Percentiles rank a stretch among this genome's conserved stretches.
Conservation (phyloP, 2,113 vertebrate genomes). For the Puffinus mauretanicus region DNA sequence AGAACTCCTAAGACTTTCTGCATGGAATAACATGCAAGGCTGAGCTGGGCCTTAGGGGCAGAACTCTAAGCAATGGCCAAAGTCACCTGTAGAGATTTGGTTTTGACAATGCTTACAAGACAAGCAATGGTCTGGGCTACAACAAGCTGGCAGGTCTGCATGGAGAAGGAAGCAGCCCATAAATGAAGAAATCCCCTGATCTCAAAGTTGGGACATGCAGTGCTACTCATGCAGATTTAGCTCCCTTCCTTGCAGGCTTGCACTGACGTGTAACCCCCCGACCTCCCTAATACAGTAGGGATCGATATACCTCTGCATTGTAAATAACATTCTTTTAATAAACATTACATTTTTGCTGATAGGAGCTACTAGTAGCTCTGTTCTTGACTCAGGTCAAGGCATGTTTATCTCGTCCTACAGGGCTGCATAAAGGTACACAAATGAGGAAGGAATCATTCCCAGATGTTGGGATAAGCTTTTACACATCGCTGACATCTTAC, state of each 20-base stretch:
- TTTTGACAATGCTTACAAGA: not conserved
- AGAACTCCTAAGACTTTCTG: not conserved
- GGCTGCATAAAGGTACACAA: not conserved
- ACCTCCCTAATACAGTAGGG: not conserved
- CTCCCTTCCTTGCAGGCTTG: not conserved
- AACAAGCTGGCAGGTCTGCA: not conserved
- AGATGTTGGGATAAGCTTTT: not conserved
- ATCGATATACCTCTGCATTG: not conserved
- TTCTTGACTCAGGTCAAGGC: not conserved
- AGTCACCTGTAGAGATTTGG: not conserved
- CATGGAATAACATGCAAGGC: not conserved
- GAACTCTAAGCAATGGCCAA: not conserved
- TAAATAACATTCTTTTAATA: not conserved
- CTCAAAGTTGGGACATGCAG: not conserved
- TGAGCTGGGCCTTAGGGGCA: not conserved
- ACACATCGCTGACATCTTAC: not conserved
- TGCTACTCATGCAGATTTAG: not conserved
- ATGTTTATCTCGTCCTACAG: not conserved
- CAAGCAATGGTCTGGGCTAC: not conserved
- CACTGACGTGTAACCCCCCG: accelerated
- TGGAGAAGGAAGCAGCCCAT: not conserved
- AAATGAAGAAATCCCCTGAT: not conserved
- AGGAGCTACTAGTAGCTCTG: not conserved
- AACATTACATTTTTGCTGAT: not conserved
- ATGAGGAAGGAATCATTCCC: not conserved